phyloP scores from a whole-genome alignment of 2,113 vertebrate species.

The Silurus meridionalis region DNA sequence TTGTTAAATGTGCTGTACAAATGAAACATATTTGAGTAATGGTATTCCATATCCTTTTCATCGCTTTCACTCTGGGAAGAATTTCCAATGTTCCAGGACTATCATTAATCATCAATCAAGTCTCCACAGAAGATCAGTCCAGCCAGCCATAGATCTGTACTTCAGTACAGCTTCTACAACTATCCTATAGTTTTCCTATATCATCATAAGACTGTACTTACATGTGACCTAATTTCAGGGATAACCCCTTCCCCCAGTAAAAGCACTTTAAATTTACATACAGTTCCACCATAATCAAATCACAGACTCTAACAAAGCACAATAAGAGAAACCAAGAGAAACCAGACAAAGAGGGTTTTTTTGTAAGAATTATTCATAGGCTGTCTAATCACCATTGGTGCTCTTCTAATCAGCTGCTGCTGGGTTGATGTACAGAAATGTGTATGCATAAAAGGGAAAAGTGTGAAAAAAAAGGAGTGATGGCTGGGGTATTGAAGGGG shows the following conservation, averaged over 20 bases:
- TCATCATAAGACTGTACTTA: neutral
- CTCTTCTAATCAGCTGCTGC: conserved; percentile 50
- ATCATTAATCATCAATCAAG: neutral
- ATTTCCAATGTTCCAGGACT: neutral
- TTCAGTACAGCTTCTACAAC: conserved; percentile 4
- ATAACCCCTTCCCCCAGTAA: conserved; percentile 26
- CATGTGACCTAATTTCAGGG: conserved; percentile 42
- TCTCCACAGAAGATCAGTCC: neutral
- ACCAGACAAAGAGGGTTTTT: conserved; percentile 42
- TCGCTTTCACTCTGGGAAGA: neutral
- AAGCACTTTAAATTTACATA: conserved; percentile 24
- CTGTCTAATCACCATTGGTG: conserved; percentile 47
- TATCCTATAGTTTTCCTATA: conserved; percentile 2
- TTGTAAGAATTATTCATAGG: conserved; percentile 48
- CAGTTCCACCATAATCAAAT: conserved; percentile 12
- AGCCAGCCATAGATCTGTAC: neutral
- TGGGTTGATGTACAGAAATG: conserved; percentile 34
- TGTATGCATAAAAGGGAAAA: neutral
- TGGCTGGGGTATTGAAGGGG: neutral
- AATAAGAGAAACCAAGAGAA: neutral
- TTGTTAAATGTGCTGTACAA: neutral
- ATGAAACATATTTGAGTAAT: neutral
- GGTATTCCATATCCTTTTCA: neutral
- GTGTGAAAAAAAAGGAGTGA: neutral
- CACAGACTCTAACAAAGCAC: neutral